Evolutionary conservation across 2,888 invertebrate genomes (phyloP).

Genomic region (Syrphus vitripennis): DNA sequence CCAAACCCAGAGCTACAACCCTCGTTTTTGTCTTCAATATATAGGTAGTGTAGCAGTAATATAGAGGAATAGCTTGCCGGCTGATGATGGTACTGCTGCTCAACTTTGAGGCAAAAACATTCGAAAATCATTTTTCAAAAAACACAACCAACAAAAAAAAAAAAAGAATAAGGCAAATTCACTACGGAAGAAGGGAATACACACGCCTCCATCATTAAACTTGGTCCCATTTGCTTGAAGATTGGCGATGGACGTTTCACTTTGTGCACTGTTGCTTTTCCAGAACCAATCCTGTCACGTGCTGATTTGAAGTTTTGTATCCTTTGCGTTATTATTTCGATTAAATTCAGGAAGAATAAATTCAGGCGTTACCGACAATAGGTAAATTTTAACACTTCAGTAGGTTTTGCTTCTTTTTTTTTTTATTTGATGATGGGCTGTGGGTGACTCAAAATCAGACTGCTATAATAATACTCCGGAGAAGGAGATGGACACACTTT

Average conservation of each 20-base stretch:
- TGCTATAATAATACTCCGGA: too few species aligned
- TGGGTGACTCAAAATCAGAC: background rate
- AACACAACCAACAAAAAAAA: too few species aligned
- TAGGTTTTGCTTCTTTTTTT: background rate
- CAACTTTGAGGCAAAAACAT: constrained; percentile 9
- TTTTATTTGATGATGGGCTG: background rate
- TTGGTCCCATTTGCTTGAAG: constrained; percentile 58
- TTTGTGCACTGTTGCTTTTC: constrained; percentile 61
- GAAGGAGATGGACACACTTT: background rate
- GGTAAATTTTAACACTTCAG: constrained; percentile 57
- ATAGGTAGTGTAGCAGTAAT: background rate
- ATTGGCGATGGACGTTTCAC: constrained; percentile 27
- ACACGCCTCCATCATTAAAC: constrained; percentile 65
- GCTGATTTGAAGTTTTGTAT: constrained; percentile 50
- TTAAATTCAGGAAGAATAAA: constrained; percentile 30
- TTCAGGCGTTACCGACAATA: constrained; percentile 10
- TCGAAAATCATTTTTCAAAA: constrained; percentile 47
- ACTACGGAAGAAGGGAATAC: constrained; percentile 29
- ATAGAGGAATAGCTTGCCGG: background rate
- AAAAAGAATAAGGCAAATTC: constrained; percentile 47
- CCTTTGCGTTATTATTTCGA: constrained; percentile 25
- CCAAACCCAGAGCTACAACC: constrained; percentile 6
- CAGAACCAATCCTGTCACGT: constrained; percentile 63
- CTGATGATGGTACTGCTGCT: background rate
- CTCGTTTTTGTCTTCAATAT: constrained; percentile 16